These are phyloP conservation scores for Cirrhinus molitorella DNA, from an alignment of 2,797 vertebrate genomes.

Conservation along the genomic window DNA sequence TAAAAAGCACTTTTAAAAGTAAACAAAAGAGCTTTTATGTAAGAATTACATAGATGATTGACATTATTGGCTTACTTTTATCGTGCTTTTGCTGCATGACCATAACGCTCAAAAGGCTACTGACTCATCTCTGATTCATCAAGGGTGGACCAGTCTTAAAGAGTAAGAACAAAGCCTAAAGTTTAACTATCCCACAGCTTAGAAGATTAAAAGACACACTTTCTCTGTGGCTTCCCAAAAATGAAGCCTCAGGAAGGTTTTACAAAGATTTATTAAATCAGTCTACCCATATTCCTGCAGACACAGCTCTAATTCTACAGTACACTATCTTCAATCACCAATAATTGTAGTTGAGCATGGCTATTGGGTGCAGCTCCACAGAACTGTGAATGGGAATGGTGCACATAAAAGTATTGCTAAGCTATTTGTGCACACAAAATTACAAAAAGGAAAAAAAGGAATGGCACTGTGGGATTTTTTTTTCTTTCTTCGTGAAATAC, in stretches of 20 bases:
- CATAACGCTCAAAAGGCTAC: conserved; percentile 9
- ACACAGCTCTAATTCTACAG: conserved; percentile 27
- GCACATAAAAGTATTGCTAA: conserved; percentile 61
- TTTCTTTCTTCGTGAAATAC: conserved; percentile 53
- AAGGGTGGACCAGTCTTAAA: neutral
- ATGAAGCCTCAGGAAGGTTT: conserved; percentile 3
- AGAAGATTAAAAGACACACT: conserved; percentile 27
- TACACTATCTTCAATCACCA: conserved; percentile 8
- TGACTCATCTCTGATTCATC: conserved; percentile 24
- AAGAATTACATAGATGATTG: neutral
- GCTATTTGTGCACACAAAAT: conserved; percentile 51
- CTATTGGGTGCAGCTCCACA: conserved; percentile 20
- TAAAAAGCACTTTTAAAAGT: neutral
- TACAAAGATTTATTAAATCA: neutral
- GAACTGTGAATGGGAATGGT: conserved; percentile 67
- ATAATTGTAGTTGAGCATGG: conserved; percentile 19
- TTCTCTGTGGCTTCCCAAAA: conserved; percentile 24
- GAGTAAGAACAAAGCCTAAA: conserved; percentile 1
- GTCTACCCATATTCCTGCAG: conserved; percentile 15
- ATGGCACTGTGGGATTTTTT: conserved; percentile 54
- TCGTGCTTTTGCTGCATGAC: neutral
- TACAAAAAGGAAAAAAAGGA: conserved; percentile 56
- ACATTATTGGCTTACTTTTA: neutral
- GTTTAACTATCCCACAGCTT: conserved; percentile 10
- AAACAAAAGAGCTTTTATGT: neutral